A percentile compares a stretch with the other conserved stretches of the same genome.
Conservation (phyloP, 2,113 vertebrate species). For the Boulengerochromis microlepis region DNA sequence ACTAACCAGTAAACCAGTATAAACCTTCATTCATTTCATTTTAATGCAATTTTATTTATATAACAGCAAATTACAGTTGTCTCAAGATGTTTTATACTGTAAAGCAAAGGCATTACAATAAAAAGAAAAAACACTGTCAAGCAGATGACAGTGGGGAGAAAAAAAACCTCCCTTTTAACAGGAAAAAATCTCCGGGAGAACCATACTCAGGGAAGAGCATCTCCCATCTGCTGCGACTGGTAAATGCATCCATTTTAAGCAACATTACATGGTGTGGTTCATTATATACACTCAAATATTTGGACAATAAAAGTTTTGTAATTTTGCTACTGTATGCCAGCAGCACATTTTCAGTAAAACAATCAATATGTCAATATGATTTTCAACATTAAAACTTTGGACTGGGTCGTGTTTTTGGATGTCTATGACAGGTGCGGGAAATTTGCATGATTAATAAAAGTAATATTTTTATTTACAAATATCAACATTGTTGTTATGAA, state of each 20-base stretch:
- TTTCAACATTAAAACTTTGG: background rate
- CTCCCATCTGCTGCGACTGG: background rate
- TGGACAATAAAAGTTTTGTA: background rate
- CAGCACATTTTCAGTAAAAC: background rate
- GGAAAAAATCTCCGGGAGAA: accelerated
- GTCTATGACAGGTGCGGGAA: background rate
- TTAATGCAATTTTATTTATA: background rate
- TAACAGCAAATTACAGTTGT: background rate
- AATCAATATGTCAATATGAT: accelerated
- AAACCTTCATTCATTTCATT: background rate
- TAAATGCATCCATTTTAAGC: background rate
- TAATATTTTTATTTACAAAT: background rate
- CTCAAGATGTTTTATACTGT: background rate
- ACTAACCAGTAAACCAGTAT: background rate
- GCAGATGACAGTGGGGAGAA: background rate
- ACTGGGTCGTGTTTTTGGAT: background rate
- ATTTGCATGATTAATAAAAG: background rate
- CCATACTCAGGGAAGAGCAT: background rate
- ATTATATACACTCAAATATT: background rate
- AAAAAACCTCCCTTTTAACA: background rate
- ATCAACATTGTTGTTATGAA: background rate
- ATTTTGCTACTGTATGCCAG: background rate
- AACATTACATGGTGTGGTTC: background rate
- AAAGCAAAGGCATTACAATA: background rate
- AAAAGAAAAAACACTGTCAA: background rate